Conservation (phyloP, 2,888 invertebrate species). For the Synergus itoensis region DNA sequence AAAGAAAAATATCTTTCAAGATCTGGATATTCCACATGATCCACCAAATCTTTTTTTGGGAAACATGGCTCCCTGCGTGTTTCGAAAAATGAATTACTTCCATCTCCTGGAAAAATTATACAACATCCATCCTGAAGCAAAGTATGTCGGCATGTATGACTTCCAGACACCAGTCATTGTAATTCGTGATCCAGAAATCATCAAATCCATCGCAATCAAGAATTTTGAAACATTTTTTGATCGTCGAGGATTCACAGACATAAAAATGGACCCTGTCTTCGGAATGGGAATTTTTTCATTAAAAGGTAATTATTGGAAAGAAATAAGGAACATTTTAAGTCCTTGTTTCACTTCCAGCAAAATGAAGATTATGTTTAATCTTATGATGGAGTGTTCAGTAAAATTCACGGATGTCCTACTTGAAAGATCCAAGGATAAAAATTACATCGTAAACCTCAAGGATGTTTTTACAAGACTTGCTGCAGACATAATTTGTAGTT, state of each 20-base stretch:
- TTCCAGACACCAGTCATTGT: constrained; percentile 62
- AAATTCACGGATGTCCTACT: constrained; percentile 65
- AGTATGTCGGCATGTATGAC: constrained; percentile 62
- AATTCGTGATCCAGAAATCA: constrained; percentile 65
- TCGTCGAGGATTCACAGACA: constrained; percentile 58
- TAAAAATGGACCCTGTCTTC: constrained; percentile 58
- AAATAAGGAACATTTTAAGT: constrained; percentile 79
- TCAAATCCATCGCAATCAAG: constrained; percentile 65
- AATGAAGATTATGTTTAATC: constrained; percentile 80
- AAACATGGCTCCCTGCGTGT: not conserved
- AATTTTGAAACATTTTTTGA: constrained; percentile 67
- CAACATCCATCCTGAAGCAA: constrained; percentile 49
- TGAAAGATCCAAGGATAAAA: constrained; percentile 48
- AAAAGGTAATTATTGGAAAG: constrained; percentile 78
- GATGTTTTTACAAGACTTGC: constrained; percentile 63
- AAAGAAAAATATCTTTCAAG: not conserved
- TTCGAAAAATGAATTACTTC: not conserved
- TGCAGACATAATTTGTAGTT: constrained; percentile 68
- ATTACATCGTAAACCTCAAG: constrained; percentile 65
- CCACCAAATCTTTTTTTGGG: not conserved
- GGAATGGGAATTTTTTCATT: constrained; percentile 61
- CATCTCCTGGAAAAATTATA: constrained; percentile 48
- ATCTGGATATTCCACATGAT: not conserved
- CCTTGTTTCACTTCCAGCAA: constrained; percentile 82
- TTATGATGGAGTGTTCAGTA: constrained; percentile 74